phyloP scores from a whole-genome alignment of 2,797 vertebrate species.

The Jordanella pulchra region DNA sequence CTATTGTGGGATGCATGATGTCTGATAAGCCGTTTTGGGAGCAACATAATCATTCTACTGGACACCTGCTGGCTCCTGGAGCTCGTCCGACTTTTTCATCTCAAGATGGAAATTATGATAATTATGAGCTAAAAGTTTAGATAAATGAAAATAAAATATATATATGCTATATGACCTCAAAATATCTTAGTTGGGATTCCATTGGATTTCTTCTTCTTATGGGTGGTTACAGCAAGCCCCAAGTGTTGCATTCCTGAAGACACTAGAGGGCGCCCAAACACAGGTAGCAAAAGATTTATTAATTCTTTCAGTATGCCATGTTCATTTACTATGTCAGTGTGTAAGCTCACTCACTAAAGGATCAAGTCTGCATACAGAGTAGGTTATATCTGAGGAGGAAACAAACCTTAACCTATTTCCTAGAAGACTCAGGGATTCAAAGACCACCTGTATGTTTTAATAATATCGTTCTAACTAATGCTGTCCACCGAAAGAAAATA shows the following conservation, averaged over 20 bases:
- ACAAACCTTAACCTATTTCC: not conserved
- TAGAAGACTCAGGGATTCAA: not conserved
- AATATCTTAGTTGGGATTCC: not conserved
- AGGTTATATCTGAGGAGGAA: not conserved
- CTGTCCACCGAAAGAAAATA: not conserved
- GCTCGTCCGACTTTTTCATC: not conserved
- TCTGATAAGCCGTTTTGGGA: not conserved
- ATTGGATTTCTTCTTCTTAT: not conserved
- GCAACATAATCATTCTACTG: too few species aligned
- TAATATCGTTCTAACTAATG: not conserved
- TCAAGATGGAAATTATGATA: too few species aligned
- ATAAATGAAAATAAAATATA: not conserved
- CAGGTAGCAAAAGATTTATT: not conserved
- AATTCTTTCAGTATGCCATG: not conserved
- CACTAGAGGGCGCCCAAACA: not conserved
- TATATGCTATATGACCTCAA: not conserved
- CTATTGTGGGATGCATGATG: not conserved
- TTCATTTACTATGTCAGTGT: not conserved
- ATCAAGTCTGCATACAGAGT: not conserved
- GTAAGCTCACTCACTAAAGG: not conserved
- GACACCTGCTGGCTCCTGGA: not conserved
- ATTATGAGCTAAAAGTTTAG: too few species aligned
- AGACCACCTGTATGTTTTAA: not conserved
- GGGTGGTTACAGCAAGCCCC: not conserved
- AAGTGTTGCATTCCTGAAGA: not conserved